Base-by-base conservation (phyloP, 2,888 invertebrate genomes). In the Mesorhabditis spiculigera region DNA sequence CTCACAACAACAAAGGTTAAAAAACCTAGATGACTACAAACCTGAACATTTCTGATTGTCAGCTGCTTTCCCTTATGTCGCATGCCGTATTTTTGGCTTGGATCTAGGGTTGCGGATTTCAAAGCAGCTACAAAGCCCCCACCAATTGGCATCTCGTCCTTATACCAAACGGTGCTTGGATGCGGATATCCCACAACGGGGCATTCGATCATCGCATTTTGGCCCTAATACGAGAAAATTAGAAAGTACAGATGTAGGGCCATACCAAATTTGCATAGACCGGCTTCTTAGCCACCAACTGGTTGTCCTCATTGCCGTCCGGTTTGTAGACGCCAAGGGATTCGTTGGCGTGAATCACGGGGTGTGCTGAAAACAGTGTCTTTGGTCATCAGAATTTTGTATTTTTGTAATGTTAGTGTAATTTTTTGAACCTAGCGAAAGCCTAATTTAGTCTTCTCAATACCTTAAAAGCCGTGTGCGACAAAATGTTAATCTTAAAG, bases 111-210 rank as follows among this genome's bases (percentile, higher is more conserved):
- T 10, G n/a, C 58, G n/a, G n/a, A 28, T 28, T 28, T 28, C 1
- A 28, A 28, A 28, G 28, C 3, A 28, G 28, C 28, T 28, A 28
- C n/a, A 50, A 13, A n/a, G 3, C 3, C 67, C 75, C 70, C 62
- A 80, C 79, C 75, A 13, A 82, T 43, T 43, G 76, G 73, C 61
- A 74, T 73, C 5, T 68, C 74, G 67, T 79, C 76, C 65, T 79
- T 82, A 71, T 68, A 82, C 83, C 83, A 83, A 41, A 69, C 61
- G 42, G 83, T 69, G 6, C 65, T 63, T 6, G 83, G 82, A 16
- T 68, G 65, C 4, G 83, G 83, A 44, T 77, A 83, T 43, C 78
- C 82, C 5, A 71, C 45, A 13, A 76, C 75, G n/a, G 82, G 82
- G 65, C 83, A 83, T 4, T 43, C 43, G 28, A 83, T 67, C 10